Conservation (phyloP, 2,888 invertebrate genomes). For the Philaethria dido region DNA sequence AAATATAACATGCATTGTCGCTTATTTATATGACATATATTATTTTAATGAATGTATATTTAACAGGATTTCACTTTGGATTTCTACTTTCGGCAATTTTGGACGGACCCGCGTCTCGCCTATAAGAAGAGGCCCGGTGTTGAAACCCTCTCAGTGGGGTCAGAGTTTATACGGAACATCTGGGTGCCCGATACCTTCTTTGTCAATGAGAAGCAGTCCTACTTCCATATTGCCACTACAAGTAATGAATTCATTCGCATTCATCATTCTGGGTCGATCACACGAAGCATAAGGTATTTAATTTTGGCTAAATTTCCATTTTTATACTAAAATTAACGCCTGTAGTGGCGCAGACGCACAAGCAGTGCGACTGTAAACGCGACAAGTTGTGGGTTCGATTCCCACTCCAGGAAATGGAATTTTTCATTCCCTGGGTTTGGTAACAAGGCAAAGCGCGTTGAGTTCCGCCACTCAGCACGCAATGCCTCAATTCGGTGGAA, state of each 20-base stretch:
- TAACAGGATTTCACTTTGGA: constrained; percentile 97
- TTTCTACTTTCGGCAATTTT: constrained; percentile 99
- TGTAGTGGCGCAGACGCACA: no score
- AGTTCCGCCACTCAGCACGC: no score
- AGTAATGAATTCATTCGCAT: constrained; percentile 99
- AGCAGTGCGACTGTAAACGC: no score
- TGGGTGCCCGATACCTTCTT: constrained; percentile 99
- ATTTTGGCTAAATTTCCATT: neutral
- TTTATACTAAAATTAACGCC: neutral
- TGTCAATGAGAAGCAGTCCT: constrained; percentile 99
- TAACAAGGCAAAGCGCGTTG: no score
- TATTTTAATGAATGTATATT: constrained; percentile 36
- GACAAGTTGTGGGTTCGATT: no score
- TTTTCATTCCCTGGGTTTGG: no score
- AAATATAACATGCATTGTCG: constrained; percentile 31
- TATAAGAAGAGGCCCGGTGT: constrained; percentile 94
- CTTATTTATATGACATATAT: neutral
- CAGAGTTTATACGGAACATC: constrained; percentile 97
- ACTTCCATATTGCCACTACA: constrained; percentile 99
- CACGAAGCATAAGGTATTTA: constrained; percentile 94
- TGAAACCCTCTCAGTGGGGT: constrained; percentile 95
- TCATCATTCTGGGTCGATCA: constrained; percentile 96
- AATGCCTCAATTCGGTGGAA: no score
- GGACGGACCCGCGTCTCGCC: constrained; percentile 97
- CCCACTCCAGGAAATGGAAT: no score